phyloP scores from a whole-genome alignment of 1,140 invertebrate genomes.

The Drosophila pandora region DNA sequence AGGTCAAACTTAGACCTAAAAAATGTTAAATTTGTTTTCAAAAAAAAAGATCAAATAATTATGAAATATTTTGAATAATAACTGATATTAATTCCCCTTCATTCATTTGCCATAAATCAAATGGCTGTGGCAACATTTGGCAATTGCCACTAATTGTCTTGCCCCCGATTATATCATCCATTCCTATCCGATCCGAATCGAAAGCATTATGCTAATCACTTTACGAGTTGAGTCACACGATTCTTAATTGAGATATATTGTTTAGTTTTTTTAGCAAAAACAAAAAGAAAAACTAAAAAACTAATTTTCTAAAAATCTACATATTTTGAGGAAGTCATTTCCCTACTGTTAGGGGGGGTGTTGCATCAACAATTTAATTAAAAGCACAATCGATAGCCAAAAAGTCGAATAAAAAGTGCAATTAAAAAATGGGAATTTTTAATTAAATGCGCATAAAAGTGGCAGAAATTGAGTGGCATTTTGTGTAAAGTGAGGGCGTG shows the following conservation, averaged over 20 bases:
- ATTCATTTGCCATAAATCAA: constrained; percentile 40
- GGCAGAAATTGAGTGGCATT: constrained; percentile 18
- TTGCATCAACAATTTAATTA: constrained; percentile 56
- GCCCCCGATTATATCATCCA: constrained; percentile 40
- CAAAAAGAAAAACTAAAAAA: not conserved
- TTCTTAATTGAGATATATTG: constrained; percentile 38
- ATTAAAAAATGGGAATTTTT: constrained; percentile 68
- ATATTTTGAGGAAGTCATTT: not conserved
- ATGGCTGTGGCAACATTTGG: constrained; percentile 22
- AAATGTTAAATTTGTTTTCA: no score
- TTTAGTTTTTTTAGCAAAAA: not conserved
- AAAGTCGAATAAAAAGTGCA: constrained; percentile 40
- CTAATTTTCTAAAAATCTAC: constrained; percentile 25
- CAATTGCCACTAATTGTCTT: constrained; percentile 29
- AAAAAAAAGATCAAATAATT: no score
- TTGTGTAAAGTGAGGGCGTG: constrained; percentile 7
- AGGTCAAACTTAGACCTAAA: no score
- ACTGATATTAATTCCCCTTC: constrained; percentile 8
- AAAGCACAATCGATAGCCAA: constrained; percentile 46
- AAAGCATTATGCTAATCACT: constrained; percentile 40
- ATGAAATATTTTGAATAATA: not conserved
- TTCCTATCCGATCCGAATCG: not conserved
- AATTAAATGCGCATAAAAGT: constrained; percentile 50
- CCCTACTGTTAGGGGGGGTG: constrained; percentile 37
- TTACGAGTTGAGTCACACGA: constrained; percentile 1